Evolutionary conservation across 2,797 vertebrate genomes (phyloP).

Genomic region (Myotis myotis): DNA sequence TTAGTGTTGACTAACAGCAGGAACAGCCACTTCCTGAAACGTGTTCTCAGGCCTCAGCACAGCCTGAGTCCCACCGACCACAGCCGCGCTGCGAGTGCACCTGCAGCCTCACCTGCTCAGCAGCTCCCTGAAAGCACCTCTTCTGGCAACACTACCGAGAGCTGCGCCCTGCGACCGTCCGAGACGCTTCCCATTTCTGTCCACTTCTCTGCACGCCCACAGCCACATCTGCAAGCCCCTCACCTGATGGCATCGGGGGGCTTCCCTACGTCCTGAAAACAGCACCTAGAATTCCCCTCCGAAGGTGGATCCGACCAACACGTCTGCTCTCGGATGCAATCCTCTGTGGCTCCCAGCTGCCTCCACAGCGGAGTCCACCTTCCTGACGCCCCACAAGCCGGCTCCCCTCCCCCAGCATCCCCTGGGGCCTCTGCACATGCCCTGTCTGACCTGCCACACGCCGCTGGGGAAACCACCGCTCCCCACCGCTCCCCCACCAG

Average conservation of each 20-base stretch:
- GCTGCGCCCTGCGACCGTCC: background rate
- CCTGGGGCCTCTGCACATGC: background rate
- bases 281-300: background rate
- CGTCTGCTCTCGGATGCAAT: background rate
- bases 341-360: background rate
- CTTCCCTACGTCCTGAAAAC: background rate
- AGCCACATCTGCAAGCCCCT: background rate
- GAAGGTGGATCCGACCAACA: background rate
- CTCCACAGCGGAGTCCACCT: background rate
- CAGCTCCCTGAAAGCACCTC: background rate
- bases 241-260: background rate
- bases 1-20: background rate
- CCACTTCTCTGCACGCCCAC: background rate
- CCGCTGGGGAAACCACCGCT: background rate
- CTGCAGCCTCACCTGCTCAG: no score
- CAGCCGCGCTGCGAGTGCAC: no score
- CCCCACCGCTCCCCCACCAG: background rate
- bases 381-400: background rate
- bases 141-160: background rate
- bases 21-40: background rate
- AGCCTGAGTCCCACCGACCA: background rate
- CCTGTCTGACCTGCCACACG: background rate
- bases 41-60: background rate
- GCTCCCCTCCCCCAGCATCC: background rate
- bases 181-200: background rate